Conservation (phyloP, 92 coral and sea anemone species). For the Anthopleura xanthogrammica region DNA sequence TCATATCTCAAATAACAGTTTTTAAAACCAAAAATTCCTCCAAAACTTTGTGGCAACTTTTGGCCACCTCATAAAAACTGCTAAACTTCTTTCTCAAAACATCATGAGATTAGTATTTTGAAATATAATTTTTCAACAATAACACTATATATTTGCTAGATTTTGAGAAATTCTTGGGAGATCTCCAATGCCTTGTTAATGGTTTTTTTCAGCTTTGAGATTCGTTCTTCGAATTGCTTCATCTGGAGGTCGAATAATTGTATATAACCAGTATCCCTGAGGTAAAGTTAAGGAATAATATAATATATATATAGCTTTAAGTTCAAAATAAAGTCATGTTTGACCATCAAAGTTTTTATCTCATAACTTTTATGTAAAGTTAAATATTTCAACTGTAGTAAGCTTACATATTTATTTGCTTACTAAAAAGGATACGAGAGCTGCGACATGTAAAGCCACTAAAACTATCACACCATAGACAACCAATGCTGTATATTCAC, state of each 20-base stretch:
- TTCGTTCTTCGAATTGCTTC: conserved; percentile 12
- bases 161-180: background rate
- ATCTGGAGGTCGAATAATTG: conserved; percentile 69
- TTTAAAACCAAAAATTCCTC: background rate
- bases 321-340: too few species aligned
- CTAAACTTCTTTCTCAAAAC: background rate
- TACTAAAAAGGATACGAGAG: conserved; percentile 86
- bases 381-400: too few species aligned
- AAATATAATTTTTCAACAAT: background rate
- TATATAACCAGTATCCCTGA: conserved; percentile 90
- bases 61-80: background rate
- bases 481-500: conserved; percentile 67
- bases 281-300: conserved; percentile 55
- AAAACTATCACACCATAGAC: conserved; percentile 89
- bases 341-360: too few species aligned
- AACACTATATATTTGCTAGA: background rate
- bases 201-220: conserved; percentile 54
- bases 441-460: conserved; percentile 89
- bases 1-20: background rate
- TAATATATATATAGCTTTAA: too few species aligned
- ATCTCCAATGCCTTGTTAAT: conserved; percentile 28
- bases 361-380: too few species aligned
- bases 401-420: too few species aligned
- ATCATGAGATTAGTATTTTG: background rate
- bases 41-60: background rate